phyloP scores from a whole-genome alignment of 1,140 invertebrate genomes.

The Lepidostoma basale region DNA sequence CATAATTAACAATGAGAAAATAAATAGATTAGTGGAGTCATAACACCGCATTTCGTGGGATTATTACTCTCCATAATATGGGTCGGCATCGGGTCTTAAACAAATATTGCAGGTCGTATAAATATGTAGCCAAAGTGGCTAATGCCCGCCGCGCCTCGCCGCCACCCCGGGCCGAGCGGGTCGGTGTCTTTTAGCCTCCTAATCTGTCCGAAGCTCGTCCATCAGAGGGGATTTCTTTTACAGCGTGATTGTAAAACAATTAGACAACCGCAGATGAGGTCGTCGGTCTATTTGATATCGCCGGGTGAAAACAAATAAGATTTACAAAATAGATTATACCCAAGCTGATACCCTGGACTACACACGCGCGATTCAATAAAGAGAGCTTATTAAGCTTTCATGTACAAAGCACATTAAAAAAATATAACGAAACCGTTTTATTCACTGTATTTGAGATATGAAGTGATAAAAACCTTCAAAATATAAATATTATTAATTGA shows the following conservation, averaged over 20 bases:
- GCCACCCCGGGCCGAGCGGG: too few species aligned
- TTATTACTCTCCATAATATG: conserved; percentile 23
- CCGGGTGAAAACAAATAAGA: conserved; percentile 30
- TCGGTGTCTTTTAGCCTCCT: background rate
- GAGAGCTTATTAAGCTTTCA: too few species aligned
- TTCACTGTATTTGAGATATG: too few species aligned
- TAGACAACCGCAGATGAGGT: conserved; percentile 11
- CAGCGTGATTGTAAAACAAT: conserved; percentile 29
- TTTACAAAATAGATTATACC: conserved; percentile 25
- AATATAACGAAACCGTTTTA: too few species aligned
- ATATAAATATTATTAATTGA: too few species aligned
- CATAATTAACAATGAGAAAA: background rate
- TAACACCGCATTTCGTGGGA: background rate
- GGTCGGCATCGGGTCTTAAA: conserved; percentile 23
- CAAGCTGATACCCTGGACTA: too few species aligned
- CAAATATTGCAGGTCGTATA: conserved; percentile 30
- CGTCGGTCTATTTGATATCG: conserved; percentile 21
- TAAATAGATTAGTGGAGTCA: background rate
- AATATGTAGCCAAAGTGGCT: conserved; percentile 15
- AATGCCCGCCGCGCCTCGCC: too few species aligned
- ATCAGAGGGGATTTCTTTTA: background rate
- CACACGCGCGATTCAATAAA: too few species aligned
- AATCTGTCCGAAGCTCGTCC: background rate
- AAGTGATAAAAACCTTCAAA: too few species aligned
- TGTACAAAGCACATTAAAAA: too few species aligned